Base-by-base conservation (phyloP, 2,797 vertebrate genomes). In the Propithecus deckenii region DNA sequence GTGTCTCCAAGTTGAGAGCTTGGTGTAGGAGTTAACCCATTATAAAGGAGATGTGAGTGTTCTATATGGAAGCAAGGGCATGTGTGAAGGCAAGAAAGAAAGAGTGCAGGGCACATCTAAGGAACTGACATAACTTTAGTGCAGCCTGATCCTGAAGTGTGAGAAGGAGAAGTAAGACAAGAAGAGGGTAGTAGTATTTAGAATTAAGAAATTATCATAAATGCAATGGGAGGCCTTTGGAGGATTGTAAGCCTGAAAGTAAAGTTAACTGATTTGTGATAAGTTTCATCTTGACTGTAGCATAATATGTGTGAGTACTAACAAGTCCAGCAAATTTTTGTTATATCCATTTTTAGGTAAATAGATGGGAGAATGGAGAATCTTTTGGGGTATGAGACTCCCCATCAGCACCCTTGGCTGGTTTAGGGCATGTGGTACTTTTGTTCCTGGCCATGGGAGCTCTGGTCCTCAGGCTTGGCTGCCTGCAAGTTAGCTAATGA, bases 381-480 rank as follows among this genome's bases (percentile, higher is more conserved):
- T 91, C 25, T 69, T 65, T 25, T 15, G 18, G 32, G 7, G 5
- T 22, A 25, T 81, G 63, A 52, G 38, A 71, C 22, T 35, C 18
- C n/a, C 46, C 46, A 17, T 59, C 8, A 63, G 11, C 18, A 32
- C 41, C 38, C 15, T 52, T 59, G 38, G 10, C 72, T 88, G 74
- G 9, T 15, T 89, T 55, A 32, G 52, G 61, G 35, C 13, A 13
- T 78, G 35, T 59, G 69, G 41, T 72, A 89, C 35, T 85, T 97
- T 92, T 89, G 52, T 74, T 94, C 79, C 94, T 89, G 67, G 88
- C 86, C 63, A 18, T 41, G 22, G 74, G n/a, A 46, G 35, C 15
- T 65, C 91, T 92, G 86, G 92, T 97, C 91, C 78, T 86, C 69
- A 78, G 88, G 59, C 59, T 86, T 95, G 83, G 79, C 92, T 71